Base-by-base conservation (phyloP, 35 echinoderm and acorn worm species). In the Heliocidaris tuberculata region DNA sequence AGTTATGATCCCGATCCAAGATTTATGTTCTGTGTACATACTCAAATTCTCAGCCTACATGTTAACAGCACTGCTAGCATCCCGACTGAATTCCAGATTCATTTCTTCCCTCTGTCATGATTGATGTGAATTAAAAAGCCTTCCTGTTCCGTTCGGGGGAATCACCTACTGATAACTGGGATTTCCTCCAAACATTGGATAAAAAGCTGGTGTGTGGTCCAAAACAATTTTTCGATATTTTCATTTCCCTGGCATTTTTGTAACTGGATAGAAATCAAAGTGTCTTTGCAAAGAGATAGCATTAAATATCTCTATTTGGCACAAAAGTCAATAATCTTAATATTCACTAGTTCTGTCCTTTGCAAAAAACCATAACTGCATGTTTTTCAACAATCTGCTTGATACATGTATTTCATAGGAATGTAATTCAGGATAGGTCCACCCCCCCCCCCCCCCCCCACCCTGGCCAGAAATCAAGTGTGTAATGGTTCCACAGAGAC, bases 81-180 rank as follows among this genome's bases (percentile, higher is more conserved):
- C 65, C 24, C 7, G 65, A 78, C 21, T 27, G 27, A 78, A 78
- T 78, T 78, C 65, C 65, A 78, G 21, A 78, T 78, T 78, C 27
- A 78, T 78, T 27, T 19, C 27, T 78, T 78, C 65, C 65, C 27
- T 8, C 65, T 78, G 65, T 78, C 65, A 78, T 78, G 65, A 78
- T 78, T 78, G 65, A 78, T 78, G 65, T 78, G 65, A 5, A 78
- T 78, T 78, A 78, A 24, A 2, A 17, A 78, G 65, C 27, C 65
- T 78, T 78, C 65, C 65, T 78, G 65, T 78, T 78, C 65, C 65
- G 65, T n/a, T 78, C 19, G 7, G 65, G 65, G 65, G 65, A 78
- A 78, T 78, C 65, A 78, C 65, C 65, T 78, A 78, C 65, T 78
- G 65, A 78, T 78, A 78, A 78, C 65, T 78, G 65, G 65, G 65